These are phyloP conservation scores for Poecile montanus DNA, from an alignment of 2,797 vertebrate genomes.

Conservation along the genomic window DNA sequence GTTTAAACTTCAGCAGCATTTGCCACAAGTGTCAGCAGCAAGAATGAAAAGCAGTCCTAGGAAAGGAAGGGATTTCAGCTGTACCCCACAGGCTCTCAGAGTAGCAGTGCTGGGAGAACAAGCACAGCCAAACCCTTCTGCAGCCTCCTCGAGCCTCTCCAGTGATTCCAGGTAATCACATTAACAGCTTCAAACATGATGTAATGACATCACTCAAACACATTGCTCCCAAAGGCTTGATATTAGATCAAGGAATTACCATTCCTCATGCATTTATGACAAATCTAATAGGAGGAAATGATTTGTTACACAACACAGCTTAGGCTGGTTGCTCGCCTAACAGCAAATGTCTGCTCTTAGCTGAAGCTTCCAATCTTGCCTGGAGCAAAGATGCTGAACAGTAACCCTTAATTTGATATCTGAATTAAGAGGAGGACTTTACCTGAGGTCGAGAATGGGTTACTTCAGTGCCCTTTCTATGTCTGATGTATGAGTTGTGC, in stretches of 20 bases:
- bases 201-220: conserved; percentile 67
- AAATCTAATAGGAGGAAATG: conserved; percentile 34
- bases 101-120: neutral
- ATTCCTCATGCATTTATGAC: conserved; percentile 54
- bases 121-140: neutral
- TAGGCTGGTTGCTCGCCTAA: neutral
- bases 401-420: neutral
- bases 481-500: neutral
- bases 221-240: conserved; percentile 58
- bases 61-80: neutral
- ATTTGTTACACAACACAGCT: conserved; percentile 43
- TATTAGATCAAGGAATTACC: conserved; percentile 51
- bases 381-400: neutral
- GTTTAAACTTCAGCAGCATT: neutral
- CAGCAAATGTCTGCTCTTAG: neutral
- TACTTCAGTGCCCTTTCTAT: neutral
- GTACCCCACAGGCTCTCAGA: neutral
- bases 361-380: neutral
- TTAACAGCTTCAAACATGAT: conserved; percentile 47
- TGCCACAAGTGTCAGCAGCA: neutral
- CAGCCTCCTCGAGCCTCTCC: conserved; percentile 12
- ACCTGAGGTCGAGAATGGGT: neutral
- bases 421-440: neutral
- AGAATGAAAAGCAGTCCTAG: neutral
- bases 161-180: conserved; percentile 58